These are phyloP conservation scores for Eupsittula cactorum DNA, from an alignment of 2,113 vertebrate species.

Conservation along the genomic window DNA sequence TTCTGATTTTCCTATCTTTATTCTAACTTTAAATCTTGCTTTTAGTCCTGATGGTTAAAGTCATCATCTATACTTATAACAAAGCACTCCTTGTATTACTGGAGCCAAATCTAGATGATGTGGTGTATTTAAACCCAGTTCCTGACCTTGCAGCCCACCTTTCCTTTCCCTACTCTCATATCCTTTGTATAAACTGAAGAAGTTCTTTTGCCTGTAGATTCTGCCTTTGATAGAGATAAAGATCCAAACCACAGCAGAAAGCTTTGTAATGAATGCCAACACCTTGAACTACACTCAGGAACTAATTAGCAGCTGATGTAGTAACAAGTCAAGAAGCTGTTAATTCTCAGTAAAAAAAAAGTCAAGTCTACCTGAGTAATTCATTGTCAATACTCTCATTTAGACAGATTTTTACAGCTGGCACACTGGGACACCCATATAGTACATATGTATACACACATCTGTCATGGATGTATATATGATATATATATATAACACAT, in stretches of 20 bases:
- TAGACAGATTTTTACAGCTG: slow-evolving; percentile 32
- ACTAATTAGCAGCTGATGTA: slow-evolving; percentile 71
- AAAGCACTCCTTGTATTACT: not conserved
- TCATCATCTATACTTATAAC: not conserved
- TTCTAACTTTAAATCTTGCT: not conserved
- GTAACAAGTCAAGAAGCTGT: slow-evolving; percentile 69
- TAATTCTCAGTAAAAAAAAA: slow-evolving; percentile 48
- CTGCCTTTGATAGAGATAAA: slow-evolving; percentile 61
- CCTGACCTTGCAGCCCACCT: slow-evolving; percentile 15
- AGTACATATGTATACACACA: not conserved
- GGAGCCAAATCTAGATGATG: not conserved
- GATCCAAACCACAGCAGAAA: slow-evolving; percentile 54
- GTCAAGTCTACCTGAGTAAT: slow-evolving; percentile 7
- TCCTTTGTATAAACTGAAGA: slow-evolving; percentile 30
- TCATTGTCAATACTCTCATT: slow-evolving; percentile 43
- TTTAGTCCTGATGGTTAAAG: not conserved
- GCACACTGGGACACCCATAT: not conserved
- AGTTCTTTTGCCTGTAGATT: slow-evolving; percentile 34
- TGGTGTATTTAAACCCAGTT: not conserved
- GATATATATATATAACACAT: not conserved
- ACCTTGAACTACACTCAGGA: slow-evolving; percentile 63
- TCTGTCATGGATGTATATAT: not conserved
- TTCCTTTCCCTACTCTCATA: not conserved
- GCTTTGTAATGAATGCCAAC: slow-evolving; percentile 70
- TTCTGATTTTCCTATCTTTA: not conserved